These are phyloP conservation scores for Scomber scombrus DNA, from an alignment of 2,113 vertebrate species.

Conservation along the genomic window DNA sequence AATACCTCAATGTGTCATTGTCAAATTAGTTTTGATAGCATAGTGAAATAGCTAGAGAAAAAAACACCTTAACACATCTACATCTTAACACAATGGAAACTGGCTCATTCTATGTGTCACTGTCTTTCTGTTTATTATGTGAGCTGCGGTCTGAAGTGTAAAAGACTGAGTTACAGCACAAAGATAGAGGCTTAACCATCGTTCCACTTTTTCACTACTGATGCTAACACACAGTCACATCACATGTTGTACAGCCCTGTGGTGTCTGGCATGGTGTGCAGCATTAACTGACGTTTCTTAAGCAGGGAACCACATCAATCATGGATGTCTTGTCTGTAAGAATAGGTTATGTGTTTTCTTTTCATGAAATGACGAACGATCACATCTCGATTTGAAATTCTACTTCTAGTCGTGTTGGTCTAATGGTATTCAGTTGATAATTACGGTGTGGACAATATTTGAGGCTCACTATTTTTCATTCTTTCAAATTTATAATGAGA, in stretches of 20 bases:
- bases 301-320: constrained; percentile 19
- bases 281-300: constrained; percentile 12
- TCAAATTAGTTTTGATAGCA: constrained; percentile 66
- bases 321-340: neutral
- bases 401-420: neutral
- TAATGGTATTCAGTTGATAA: neutral
- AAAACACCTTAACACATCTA: constrained; percentile 35
- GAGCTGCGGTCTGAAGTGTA: constrained; percentile 46
- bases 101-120: constrained; percentile 32
- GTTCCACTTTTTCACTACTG: constrained; percentile 22
- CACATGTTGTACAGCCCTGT: constrained; percentile 22
- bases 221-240: constrained; percentile 12
- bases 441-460: constrained; percentile 22
- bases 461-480: constrained; percentile 12
- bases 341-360: neutral
- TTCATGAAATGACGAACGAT: neutral
- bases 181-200: constrained; percentile 22
- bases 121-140: constrained; percentile 40
- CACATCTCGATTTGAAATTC: constrained; percentile 10
- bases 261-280: constrained; percentile 16
- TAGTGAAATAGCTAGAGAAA: constrained; percentile 45
- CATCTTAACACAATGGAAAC: constrained; percentile 56
- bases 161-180: constrained; percentile 35
- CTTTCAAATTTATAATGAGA: constrained; percentile 4
- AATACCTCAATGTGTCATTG: constrained; percentile 59